Evolutionary conservation across 2,113 vertebrate species (phyloP), one percentile per base, ranked within the genome.

Genomic region (Platichthys stellatus): DNA sequence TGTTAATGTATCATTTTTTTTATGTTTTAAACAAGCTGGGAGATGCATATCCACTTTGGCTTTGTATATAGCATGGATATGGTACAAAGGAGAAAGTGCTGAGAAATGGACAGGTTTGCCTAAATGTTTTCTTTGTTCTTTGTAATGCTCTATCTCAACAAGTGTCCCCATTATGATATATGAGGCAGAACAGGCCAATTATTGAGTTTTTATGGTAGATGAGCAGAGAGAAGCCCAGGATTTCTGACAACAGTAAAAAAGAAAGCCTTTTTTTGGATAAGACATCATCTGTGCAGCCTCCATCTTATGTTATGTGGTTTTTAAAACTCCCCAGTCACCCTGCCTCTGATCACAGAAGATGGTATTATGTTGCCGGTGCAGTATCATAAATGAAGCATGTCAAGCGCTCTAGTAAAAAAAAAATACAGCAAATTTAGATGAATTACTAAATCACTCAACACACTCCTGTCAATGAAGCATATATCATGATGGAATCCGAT

Each of bases 1-100:
- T 85, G 63, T 86, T 65, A 57, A 70, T 77, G 80, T 76, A 43
- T 69, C 40, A 45, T 87, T 76, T 74, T 76, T 74, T 82, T 80
- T 74, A 74, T 81, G 80, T 85, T 84, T 87, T 63, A 80, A 82
- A 79, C 51, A 66, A 84, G 71, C 60, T 80, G 63, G 66, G 80
- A 66, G 62, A 82, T 47, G 72, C 81, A 74, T 78, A 83, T 83
- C 82, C 85, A 81, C 74, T 80, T 86, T 74, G 84, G 88, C 88
- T 92, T 92, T 92, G 90, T 92, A 90, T 82, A 92, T 92, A 92
- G 90, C 90, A 90, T 85, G 81, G 88, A 84, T 86, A 82, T 77
- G 89, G 80, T 76, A 66, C 74, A 65, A 79, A 87, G 77, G 72
- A 83, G 85, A 76, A 82, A 74, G 67, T 79, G 84, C 82, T 85